phyloP scores from a whole-genome alignment of 64 coral and sea anemone species.

The Actinia tenebrosa region DNA sequence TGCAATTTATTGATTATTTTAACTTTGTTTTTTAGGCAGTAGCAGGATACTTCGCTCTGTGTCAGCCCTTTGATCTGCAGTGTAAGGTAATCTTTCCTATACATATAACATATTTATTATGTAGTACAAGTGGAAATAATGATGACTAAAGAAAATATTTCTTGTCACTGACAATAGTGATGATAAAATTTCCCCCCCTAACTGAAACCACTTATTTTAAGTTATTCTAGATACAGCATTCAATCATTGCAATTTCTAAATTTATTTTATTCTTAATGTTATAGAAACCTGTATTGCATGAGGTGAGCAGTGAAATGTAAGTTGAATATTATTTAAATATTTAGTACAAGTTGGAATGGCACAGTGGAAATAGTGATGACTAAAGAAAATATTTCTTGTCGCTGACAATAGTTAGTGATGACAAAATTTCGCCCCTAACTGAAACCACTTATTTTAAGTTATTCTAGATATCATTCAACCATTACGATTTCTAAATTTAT shows the following conservation, averaged over 20 bases:
- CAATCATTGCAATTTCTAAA: not conserved
- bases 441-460: not conserved
- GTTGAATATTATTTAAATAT: not conserved
- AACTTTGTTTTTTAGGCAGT: not conserved
- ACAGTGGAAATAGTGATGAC: not conserved
- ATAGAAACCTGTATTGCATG: not conserved
- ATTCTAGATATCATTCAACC: not conserved
- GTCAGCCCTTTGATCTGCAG: not conserved
- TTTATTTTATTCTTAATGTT: not conserved
- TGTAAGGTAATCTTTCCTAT: not conserved
- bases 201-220: not conserved
- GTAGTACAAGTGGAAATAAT: not conserved
- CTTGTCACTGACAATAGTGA: not conserved
- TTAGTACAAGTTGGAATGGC: not conserved
- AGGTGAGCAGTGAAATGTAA: too few relatives aligned
- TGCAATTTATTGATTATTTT: not conserved
- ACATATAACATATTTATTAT: not conserved
- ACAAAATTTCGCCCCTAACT: conserved; percentile 21
- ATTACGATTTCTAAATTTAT: not conserved
- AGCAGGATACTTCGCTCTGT: not conserved
- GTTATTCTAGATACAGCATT: not conserved
- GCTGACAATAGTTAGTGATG: conserved; percentile 12
- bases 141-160: conserved; percentile 17
- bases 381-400: not conserved
- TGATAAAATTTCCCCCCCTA: conserved; percentile 24